Evolutionary conservation across 1,140 invertebrate species (phyloP).

Genomic region (Steinernema khuongi): DNA sequence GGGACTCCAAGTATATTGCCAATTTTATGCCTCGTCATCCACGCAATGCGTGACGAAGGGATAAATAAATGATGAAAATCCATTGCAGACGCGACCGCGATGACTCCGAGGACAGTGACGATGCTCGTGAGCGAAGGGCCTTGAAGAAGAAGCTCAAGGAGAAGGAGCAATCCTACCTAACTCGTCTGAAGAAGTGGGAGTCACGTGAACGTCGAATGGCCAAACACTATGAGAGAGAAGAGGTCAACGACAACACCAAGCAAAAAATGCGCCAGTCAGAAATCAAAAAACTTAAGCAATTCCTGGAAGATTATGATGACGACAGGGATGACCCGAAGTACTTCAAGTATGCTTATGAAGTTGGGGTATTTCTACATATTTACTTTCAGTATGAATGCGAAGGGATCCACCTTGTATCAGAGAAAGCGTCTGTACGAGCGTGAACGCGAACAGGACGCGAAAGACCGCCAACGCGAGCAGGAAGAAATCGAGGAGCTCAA

Average conservation of each 20-base stretch:
- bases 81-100: background rate
- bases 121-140: conserved; percentile 20
- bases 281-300: conserved; percentile 87
- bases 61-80: too few relatives aligned
- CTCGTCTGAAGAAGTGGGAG: conserved; percentile 69
- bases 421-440: conserved; percentile 79
- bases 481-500: conserved; percentile 85
- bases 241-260: conserved; percentile 68
- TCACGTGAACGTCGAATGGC: conserved; percentile 79
- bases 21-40: too few relatives aligned
- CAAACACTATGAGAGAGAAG: conserved; percentile 84
- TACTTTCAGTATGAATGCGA: conserved; percentile 60
- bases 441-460: conserved; percentile 81
- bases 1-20: too few relatives aligned
- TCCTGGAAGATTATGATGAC: conserved; percentile 96
- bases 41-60: too few relatives aligned
- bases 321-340: conserved; percentile 91
- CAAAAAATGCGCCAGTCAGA: conserved; percentile 62
- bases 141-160: conserved; percentile 28
- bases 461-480: conserved; percentile 80
- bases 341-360: conserved; percentile 70
- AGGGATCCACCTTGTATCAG: conserved; percentile 76
- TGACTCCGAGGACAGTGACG: conserved; percentile 26
- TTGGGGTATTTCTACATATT: conserved; percentile 6
- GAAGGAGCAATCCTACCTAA: conserved; percentile 30